phyloP scores from a whole-genome alignment of 1,140 invertebrate genomes.

The Dinothrombium tinctorium region DNA sequence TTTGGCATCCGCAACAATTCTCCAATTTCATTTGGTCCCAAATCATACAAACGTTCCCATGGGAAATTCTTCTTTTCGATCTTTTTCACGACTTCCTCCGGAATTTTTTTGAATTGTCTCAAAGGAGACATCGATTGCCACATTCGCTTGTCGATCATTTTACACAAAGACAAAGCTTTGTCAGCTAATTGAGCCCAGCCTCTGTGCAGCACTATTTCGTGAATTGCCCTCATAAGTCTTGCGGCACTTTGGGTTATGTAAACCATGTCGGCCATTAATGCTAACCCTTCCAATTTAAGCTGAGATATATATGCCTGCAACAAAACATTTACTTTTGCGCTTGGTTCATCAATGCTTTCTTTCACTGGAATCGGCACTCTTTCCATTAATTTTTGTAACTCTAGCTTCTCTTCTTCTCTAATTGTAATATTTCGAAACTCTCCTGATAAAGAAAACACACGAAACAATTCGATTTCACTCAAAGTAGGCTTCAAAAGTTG shows the following conservation, averaged over 20 bases:
- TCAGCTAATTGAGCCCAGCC: constrained; percentile 96
- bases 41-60: constrained; percentile 77
- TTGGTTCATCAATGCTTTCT: constrained; percentile 92
- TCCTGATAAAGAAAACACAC: constrained; percentile 92
- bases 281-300: constrained; percentile 90
- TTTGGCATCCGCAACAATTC: constrained; percentile 88
- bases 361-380: constrained; percentile 96
- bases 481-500: constrained; percentile 85
- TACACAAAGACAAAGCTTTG: constrained; percentile 81
- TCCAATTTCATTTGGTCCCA: constrained; percentile 89
- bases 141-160: constrained; percentile 85
- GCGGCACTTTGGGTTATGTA: constrained; percentile 95
- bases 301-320: constrained; percentile 97
- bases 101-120: constrained; percentile 91
- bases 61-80: constrained; percentile 95
- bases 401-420: constrained; percentile 91
- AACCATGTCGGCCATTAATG: constrained; percentile 97
- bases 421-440: constrained; percentile 84
- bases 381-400: constrained; percentile 89
- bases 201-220: constrained; percentile 67
- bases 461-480: constrained; percentile 89
- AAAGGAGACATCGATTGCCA: constrained; percentile 99
- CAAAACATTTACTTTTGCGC: constrained; percentile 85
- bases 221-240: constrained; percentile 82
- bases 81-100: constrained; percentile 89